Evolutionary conservation across 2,113 vertebrate species (phyloP), one percentile per base, ranked within the genome.

Genomic region (Myxocyprinus asiaticus): DNA sequence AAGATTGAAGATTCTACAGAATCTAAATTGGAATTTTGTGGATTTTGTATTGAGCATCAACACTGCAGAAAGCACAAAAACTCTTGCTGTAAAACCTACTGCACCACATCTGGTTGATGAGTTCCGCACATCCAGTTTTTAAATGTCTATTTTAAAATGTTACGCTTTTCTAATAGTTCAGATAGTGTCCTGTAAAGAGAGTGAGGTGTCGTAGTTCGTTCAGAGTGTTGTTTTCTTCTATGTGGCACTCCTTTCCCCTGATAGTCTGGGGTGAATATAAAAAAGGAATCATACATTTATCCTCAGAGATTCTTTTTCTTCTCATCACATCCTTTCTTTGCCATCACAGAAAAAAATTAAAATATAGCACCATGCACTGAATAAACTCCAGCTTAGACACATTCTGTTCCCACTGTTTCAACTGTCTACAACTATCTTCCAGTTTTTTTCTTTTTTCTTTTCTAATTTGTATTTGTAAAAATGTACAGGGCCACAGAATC

Each of bases 341-440:
- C 42, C 59, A 68, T 80, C 65, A 83, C 71, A 44, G 75, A 74
- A 78, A 53, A 70, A n/a, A n/a, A n/a, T n/a, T 90, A 82, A 69
- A 83, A 81, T 84, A 86, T 65, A 88, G 78, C 84, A 85, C 67
- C 86, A 70, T 75, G 81, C 84, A 86, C 83, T 84, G 72, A 90
- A 89, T 89, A 88, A 90, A 91, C 47, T 82, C 78, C 55, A 73
- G 77, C 82, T 78, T 82, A 85, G 76, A 79, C 58, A 64, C 59
- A 69, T n/a, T n/a, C n/a, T n/a, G n/a, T n/a, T n/a, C n/a, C n/a
- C n/a, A n/a, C n/a, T n/a, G n/a, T n/a, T n/a, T n/a, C n/a, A n/a
- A n/a, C n/a, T n/a, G n/a, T n/a, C n/a, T n/a, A n/a, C n/a, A n/a
- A n/a, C n/a, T n/a, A n/a, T n/a, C n/a, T n/a, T n/a, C n/a, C n/a